A percentile compares a stretch with the other conserved stretches of the same genome.
Evolutionary conservation across 2,888 invertebrate genomes (phyloP).

Genomic region (Anodontia alba): DNA sequence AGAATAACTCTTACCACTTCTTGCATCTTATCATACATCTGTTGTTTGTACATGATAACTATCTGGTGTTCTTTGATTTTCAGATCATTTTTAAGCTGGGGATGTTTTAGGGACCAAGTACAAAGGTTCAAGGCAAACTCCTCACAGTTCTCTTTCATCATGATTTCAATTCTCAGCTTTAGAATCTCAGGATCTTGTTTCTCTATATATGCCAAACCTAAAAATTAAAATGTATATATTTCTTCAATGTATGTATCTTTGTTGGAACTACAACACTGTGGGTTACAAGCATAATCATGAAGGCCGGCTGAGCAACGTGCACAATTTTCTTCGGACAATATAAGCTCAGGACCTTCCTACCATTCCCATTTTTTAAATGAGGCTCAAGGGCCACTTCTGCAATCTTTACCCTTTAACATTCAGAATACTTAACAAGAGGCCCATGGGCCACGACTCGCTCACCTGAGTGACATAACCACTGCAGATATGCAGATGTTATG

Average conservation of each 20-base stretch:
- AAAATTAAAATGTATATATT: no score
- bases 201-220: constrained; percentile 68
- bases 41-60: constrained; percentile 76
- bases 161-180: constrained; percentile 81
- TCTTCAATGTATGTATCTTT: no score
- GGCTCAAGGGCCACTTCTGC: no score
- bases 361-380: no score
- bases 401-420: no score
- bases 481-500: no score
- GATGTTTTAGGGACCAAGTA: constrained; percentile 79
- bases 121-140: constrained; percentile 83
- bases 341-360: no score
- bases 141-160: constrained; percentile 83
- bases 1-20: constrained; percentile 76
- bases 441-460: no score
- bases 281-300: neutral
- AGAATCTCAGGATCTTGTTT: constrained; percentile 77
- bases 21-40: constrained; percentile 77
- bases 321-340: no score
- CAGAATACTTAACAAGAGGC: no score
- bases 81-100: constrained; percentile 74
- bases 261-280: no score
- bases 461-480: no score
- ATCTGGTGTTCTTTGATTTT: constrained; percentile 78
- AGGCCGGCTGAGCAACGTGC: neutral